Evolutionary conservation across 1,140 invertebrate species (phyloP).

Genomic region (Drosophila nannoptera): DNA sequence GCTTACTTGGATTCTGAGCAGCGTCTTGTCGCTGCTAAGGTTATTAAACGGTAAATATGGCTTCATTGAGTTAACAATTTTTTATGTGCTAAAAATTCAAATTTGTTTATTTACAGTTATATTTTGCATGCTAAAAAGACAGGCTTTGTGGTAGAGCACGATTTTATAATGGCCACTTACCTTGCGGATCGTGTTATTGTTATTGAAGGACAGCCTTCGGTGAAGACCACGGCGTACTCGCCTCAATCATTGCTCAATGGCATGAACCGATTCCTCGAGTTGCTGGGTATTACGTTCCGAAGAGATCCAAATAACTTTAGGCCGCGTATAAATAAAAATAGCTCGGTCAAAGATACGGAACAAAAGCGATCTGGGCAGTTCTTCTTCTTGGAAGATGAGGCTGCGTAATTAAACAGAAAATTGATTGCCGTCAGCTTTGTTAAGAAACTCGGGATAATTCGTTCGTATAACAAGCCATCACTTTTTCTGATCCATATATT

Average conservation of each 20-base stretch:
- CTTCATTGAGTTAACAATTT: not conserved
- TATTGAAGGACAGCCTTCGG: constrained; percentile 96
- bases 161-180: constrained; percentile 99
- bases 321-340: constrained; percentile 97
- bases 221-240: constrained; percentile 91
- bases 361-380: constrained; percentile 98
- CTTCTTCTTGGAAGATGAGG: constrained; percentile 97
- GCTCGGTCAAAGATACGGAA: constrained; percentile 98
- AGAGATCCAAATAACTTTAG: constrained; percentile 99
- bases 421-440: constrained; percentile 37
- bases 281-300: constrained; percentile 98
- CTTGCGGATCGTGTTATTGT: constrained; percentile 99
- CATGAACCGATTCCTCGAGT: constrained; percentile 98
- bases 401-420: constrained; percentile 28
- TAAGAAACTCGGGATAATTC: constrained; percentile 24
- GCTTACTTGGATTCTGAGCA: constrained; percentile 99
- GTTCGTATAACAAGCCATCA: constrained; percentile 31
- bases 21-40: constrained; percentile 99
- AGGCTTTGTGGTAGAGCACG: constrained; percentile 99
- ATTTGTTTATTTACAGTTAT: constrained; percentile 84
- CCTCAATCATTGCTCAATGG: constrained; percentile 97
- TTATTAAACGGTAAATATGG: constrained; percentile 91
- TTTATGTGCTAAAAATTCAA: not conserved
- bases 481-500: constrained; percentile 39
- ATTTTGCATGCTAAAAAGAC: constrained; percentile 99